Evolutionary conservation across 1,140 invertebrate species (phyloP).

Genomic region (Agrypnia vestita): DNA sequence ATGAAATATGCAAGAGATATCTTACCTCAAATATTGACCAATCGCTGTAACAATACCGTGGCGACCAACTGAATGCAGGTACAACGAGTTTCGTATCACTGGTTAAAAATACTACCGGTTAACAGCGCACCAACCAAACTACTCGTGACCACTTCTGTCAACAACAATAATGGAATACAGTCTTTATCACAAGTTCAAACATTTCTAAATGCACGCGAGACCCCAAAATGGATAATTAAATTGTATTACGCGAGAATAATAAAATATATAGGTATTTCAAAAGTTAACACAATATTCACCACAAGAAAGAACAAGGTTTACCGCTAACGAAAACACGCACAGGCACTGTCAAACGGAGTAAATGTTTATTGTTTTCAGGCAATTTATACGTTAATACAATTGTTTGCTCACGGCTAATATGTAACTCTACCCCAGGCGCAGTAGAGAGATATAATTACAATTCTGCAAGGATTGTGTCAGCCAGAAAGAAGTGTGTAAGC

Average conservation of each 20-base stretch:
- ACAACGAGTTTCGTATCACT: constrained; percentile 26
- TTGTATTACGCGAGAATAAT: not conserved
- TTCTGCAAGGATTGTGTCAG: constrained; percentile 18
- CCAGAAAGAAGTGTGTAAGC: constrained; percentile 9
- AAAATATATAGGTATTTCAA: constrained; percentile 18
- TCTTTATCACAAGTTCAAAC: constrained; percentile 7
- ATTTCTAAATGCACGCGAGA: not conserved
- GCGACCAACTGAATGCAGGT: not conserved
- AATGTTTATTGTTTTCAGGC: constrained; percentile 22
- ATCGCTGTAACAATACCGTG: not conserved
- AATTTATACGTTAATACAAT: not conserved
- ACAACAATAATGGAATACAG: constrained; percentile 17
- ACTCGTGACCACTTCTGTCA: constrained; percentile 30
- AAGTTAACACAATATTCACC: constrained; percentile 23
- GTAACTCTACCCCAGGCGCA: constrained; percentile 2
- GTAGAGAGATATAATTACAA: constrained; percentile 19
- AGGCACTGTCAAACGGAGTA: constrained; percentile 36
- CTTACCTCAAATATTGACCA: constrained; percentile 19
- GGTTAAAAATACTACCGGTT: constrained; percentile 4
- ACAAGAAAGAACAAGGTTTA: constrained; percentile 30
- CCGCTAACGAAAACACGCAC: constrained; percentile 40
- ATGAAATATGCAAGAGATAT: not conserved
- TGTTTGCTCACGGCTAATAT: not conserved
- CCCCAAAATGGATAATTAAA: not conserved
- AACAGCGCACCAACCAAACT: not conserved